A percentile compares a stretch with the other conserved stretches of the same genome.
Conservation (phyloP, 1,140 invertebrate genomes). For the Brachionus paranguensis region DNA sequence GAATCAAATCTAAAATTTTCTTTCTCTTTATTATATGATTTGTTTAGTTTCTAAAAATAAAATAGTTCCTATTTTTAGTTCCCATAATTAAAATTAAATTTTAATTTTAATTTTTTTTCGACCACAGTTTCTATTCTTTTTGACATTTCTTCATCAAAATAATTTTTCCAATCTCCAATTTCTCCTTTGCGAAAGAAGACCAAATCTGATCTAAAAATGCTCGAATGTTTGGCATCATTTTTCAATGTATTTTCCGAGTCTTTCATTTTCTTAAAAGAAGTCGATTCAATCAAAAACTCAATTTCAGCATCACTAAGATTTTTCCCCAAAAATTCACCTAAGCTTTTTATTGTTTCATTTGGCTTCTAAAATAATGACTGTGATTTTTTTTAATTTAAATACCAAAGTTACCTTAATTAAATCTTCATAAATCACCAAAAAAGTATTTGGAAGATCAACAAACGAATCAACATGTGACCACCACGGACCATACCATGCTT, state of each 20-base stretch:
- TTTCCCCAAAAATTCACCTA: background rate
- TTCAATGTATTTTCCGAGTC: background rate
- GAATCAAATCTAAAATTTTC: no score
- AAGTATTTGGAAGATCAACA: background rate
- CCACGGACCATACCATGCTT: background rate
- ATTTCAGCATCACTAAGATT: background rate
- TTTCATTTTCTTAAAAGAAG: constrained; percentile 14
- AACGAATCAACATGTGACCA: background rate
- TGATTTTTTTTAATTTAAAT: background rate
- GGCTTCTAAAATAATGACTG: background rate
- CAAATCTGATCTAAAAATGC: background rate
- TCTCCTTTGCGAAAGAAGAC: background rate
- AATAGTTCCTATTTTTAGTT: background rate
- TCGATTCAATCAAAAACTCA: background rate
- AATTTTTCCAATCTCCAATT: background rate
- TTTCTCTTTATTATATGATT: no score
- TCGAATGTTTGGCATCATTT: background rate
- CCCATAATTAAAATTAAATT: background rate
- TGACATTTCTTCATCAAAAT: background rate
- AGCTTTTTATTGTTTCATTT: background rate
- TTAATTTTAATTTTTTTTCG: background rate
- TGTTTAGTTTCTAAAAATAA: no score
- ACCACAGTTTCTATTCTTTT: background rate
- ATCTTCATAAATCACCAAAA: background rate
- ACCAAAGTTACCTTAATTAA: background rate